These are phyloP conservation scores for Chelonus insularis DNA, from an alignment of 1,140 invertebrate species.

Conservation along the genomic window DNA sequence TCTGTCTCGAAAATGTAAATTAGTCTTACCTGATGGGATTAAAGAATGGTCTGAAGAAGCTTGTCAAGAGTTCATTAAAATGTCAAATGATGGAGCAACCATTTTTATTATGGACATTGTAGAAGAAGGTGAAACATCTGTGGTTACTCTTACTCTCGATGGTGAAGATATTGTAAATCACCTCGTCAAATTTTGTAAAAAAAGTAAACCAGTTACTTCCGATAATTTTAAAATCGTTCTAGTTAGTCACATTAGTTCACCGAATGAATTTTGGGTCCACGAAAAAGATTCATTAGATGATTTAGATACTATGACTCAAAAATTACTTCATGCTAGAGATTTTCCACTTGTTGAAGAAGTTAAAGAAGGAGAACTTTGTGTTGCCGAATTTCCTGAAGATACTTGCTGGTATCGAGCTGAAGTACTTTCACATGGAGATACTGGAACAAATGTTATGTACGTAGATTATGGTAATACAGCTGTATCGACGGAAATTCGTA, in stretches of 20 bases:
- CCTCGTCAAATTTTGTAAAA: slow-evolving; percentile 39
- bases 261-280: slow-evolving; percentile 70
- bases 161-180: slow-evolving; percentile 64
- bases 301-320: slow-evolving; percentile 64
- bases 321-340: slow-evolving; percentile 57
- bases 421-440: slow-evolving; percentile 39
- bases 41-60: slow-evolving; percentile 47
- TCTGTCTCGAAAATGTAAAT: slow-evolving; percentile 51
- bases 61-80: slow-evolving; percentile 38
- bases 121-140: slow-evolving; percentile 66
- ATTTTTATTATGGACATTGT: slow-evolving; percentile 49
- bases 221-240: slow-evolving; percentile 34
- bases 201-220: background rate
- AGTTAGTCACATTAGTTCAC: slow-evolving; percentile 62
- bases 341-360: slow-evolving; percentile 57
- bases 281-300: slow-evolving; percentile 58
- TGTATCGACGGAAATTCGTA: slow-evolving; percentile 42
- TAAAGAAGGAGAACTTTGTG: slow-evolving; percentile 63
- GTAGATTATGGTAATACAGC: slow-evolving; percentile 65
- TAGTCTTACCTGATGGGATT: slow-evolving; percentile 40
- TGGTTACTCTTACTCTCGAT: slow-evolving; percentile 68
- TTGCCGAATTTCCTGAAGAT: slow-evolving; percentile 69
- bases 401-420: slow-evolving; percentile 67
- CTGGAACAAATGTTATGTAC: slow-evolving; percentile 56
- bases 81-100: slow-evolving; percentile 49